These are phyloP conservation scores for Notolepis coatsorum DNA, from an alignment of 2,797 vertebrate species.

Conservation along the genomic window DNA sequence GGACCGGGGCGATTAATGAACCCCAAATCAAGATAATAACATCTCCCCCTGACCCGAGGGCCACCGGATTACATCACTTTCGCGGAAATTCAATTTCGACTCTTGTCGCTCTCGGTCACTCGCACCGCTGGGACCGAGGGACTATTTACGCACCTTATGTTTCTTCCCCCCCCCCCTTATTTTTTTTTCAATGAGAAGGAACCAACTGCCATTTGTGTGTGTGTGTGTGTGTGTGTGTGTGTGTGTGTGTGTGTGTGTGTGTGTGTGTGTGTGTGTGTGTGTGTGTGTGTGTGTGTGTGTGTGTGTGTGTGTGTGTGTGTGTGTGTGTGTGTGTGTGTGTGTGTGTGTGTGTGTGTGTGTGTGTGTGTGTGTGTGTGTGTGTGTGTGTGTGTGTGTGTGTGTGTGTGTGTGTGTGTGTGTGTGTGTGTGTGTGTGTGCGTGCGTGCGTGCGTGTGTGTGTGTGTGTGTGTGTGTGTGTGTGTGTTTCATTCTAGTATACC, in stretches of 20 bases:
- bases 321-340: not conserved
- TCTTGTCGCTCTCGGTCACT: conserved; percentile 46
- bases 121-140: not conserved
- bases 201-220: not conserved
- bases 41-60: conserved; percentile 61
- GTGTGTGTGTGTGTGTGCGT: too few species aligned
- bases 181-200: not conserved
- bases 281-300: too few species aligned
- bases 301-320: not conserved
- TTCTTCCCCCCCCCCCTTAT: not conserved
- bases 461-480: too few species aligned
- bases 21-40: conserved; percentile 77
- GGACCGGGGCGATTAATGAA: conserved; percentile 78
- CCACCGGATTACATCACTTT: conserved; percentile 74
- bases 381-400: too few species aligned
- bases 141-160: not conserved
- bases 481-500: conserved; percentile 38
- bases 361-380: too few species aligned
- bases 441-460: too few species aligned
- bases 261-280: too few species aligned
- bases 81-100: conserved; percentile 74
- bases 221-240: too few species aligned
- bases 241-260: too few species aligned
- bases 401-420: too few species aligned
- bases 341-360: too few species aligned